Percentiles rank a stretch among this genome's conserved stretches.
Evolutionary conservation across 1,140 invertebrate genomes (phyloP).

Genomic region (Drosophila repletoides): DNA sequence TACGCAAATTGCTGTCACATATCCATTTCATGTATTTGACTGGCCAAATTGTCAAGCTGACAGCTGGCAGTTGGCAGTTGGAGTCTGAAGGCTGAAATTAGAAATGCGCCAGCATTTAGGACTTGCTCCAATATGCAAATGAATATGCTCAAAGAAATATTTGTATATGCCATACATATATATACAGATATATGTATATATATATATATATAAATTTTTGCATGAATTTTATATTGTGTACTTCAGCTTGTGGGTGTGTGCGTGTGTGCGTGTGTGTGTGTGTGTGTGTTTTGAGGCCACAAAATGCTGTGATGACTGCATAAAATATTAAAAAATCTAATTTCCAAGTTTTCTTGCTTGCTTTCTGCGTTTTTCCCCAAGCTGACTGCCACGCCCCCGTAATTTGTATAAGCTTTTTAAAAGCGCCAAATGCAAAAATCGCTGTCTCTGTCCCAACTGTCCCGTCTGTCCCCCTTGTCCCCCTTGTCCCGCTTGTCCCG

Average conservation of each 20-base stretch:
- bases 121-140: conserved; percentile 50
- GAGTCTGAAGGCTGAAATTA: too few relatives aligned
- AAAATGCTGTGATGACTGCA: conserved; percentile 61
- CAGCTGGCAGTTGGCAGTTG: conserved; percentile 57
- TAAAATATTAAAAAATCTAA: conserved; percentile 78
- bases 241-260: too few relatives aligned
- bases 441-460: conserved; percentile 26
- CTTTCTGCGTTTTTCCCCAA: conserved; percentile 29
- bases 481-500: not conserved
- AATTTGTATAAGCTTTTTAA: conserved; percentile 75
- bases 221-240: conserved; percentile 62
- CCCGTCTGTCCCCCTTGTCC: conserved; percentile 1
- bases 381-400: conserved; percentile 8
- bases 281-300: conserved; percentile 57
- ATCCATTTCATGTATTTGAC: conserved; percentile 63
- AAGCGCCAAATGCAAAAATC: conserved; percentile 66
- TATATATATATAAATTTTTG: conserved; percentile 47
- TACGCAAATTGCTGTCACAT: conserved; percentile 46
- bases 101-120: conserved; percentile 73
- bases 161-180: not conserved
- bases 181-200: not conserved
- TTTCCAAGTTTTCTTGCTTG: conserved; percentile 61
- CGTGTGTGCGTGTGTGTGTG: conserved; percentile 15
- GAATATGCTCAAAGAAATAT: conserved; percentile 49
- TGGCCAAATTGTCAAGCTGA: conserved; percentile 72